These are phyloP conservation scores for Temnothorax longispinosus DNA, from an alignment of 1,140 invertebrate genomes.

Conservation along the genomic window DNA sequence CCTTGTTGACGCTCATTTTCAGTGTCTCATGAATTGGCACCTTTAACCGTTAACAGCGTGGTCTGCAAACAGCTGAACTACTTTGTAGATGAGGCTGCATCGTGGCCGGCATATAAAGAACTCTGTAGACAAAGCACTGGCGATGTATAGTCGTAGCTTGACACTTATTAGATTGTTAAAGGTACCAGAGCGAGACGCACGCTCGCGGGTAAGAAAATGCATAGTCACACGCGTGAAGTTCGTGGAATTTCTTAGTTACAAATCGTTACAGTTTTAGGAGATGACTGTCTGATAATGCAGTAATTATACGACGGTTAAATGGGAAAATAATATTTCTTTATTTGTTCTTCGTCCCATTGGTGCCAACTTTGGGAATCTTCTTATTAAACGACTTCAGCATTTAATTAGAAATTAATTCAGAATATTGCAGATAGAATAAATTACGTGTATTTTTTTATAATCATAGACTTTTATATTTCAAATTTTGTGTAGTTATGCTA, in stretches of 20 bases:
- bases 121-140: constrained; percentile 19
- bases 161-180: constrained; percentile 59
- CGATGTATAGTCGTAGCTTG: constrained; percentile 37
- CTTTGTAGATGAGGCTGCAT: constrained; percentile 21
- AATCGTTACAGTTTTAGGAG: constrained; percentile 20
- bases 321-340: constrained; percentile 6
- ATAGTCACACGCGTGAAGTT: constrained; percentile 26
- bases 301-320: neutral
- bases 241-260: constrained; percentile 23
- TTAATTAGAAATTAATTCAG: neutral
- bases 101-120: constrained; percentile 17
- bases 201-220: constrained; percentile 19
- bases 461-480: neutral
- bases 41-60: neutral
- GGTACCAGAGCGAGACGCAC: constrained; percentile 40
- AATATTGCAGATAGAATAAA: neutral
- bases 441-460: neutral
- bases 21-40: no score
- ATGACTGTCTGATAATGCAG: neutral
- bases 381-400: neutral
- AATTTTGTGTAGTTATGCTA: neutral
- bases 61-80: constrained; percentile 8
- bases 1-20: no score
- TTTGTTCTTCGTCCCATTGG: neutral
- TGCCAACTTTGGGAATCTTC: neutral